Base-by-base conservation (phyloP, 1,140 invertebrate genomes). In the Achroia grisella region DNA sequence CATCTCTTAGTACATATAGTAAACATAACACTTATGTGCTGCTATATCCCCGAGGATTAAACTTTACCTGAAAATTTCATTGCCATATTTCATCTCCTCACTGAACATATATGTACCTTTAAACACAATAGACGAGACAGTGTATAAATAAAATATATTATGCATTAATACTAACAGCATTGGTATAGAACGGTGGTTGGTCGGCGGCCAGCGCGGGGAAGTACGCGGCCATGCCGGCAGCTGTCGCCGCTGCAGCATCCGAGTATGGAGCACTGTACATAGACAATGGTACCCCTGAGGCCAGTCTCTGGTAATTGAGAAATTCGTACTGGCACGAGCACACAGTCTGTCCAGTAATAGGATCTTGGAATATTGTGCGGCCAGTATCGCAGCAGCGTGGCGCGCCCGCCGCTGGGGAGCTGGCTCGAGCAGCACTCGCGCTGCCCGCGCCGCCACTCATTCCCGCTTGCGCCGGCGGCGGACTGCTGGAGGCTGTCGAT, bases 301-400 rank as follows among this genome's bases (percentile, higher is more conserved):
- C 92, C 9, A 95, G 85, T 49, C 93, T 90, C 85, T 92, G 94
- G 86, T 94, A 97, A 75, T 90, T 93, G 56, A 92, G 89, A 48
- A 93, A 88, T 75, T 92, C 92, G 85, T 93, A 94, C 84, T 97
- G 95, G 86, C 96, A 97, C 47, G 95, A 97, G 87, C 96, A 98
- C 10, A 97, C 92, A 6, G 93, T 95, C 84, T 97, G 95, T 11
- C 95, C 95, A 32, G 94, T 97, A 56, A 96, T 89, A 6, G 96
- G 95, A 84, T 98, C 95, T 51, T 95, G 96, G 84, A 96, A 95
- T 62, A 97, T 91, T 5, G 95, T 94, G 34, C 95, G 88, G 34
- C 95, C 95, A 44, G 94, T 96, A 86, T 97, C 96, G 84, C 96
- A 97, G 86, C 96, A 97, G 56, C 93, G 89, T 46, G 86, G 73